Evolutionary conservation across 2,888 invertebrate species (phyloP).

Genomic region (Cantharis nigra): DNA sequence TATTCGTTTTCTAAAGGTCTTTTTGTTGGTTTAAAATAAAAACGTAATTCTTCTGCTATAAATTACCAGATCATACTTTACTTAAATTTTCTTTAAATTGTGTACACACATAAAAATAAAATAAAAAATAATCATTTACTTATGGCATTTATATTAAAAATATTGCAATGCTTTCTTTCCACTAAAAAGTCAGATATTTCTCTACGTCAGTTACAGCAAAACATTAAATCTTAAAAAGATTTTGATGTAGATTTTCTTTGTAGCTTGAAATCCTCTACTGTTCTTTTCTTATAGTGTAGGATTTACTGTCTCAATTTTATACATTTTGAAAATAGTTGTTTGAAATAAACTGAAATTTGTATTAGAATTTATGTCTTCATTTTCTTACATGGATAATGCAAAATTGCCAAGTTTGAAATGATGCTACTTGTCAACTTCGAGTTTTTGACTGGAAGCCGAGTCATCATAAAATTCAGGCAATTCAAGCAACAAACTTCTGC

Average conservation of each 20-base stretch:
- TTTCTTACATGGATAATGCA: neutral
- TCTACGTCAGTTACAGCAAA: conserved; percentile 2
- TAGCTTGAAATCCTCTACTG: neutral
- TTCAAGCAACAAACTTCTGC: neutral
- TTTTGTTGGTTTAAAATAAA: neutral
- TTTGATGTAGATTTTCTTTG: conserved; percentile 4
- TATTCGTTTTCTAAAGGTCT: neutral
- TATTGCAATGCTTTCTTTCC: neutral
- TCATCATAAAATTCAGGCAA: neutral
- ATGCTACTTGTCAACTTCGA: neutral
- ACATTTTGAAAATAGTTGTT: neutral
- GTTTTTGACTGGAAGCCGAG: neutral
- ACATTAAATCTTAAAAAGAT: conserved; percentile 4
- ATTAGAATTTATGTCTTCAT: neutral
- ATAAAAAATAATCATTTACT: neutral
- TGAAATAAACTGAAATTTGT: neutral
- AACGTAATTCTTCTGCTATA: neutral
- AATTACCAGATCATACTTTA: neutral
- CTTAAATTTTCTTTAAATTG: neutral
- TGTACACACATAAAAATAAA: neutral
- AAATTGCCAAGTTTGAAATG: neutral
- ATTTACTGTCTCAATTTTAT: conserved; percentile 1
- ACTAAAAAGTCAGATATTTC: neutral
- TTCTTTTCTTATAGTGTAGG: neutral
- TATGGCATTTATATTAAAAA: neutral